These are phyloP conservation scores for Cepaea nemoralis DNA, from an alignment of 1,140 invertebrate species.

Conservation along the genomic window DNA sequence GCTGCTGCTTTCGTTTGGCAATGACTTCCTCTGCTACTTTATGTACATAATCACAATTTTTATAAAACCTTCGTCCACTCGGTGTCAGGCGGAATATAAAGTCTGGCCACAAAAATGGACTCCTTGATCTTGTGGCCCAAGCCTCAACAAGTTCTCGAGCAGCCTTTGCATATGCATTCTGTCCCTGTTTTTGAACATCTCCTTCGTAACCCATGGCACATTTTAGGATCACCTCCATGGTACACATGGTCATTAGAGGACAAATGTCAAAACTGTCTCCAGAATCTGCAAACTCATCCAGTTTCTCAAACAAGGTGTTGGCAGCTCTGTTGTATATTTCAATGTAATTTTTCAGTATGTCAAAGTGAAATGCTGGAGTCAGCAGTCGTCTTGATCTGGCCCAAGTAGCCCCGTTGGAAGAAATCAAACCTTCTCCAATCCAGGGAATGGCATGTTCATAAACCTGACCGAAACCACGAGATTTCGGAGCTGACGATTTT, in stretches of 20 bases:
- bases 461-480: neutral
- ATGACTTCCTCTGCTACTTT: conserved; percentile 54
- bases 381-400: conserved; percentile 83
- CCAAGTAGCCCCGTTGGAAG: conserved; percentile 83
- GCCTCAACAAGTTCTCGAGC: neutral
- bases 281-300: conserved; percentile 33
- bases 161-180: conserved; percentile 16
- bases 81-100: conserved; percentile 48
- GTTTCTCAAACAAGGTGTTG: conserved; percentile 44
- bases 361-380: conserved; percentile 90
- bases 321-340: conserved; percentile 80
- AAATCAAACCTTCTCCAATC: conserved; percentile 51
- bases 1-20: conserved; percentile 39
- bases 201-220: conserved; percentile 55
- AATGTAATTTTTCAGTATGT: conserved; percentile 86
- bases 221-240: conserved; percentile 56
- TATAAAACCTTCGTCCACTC: conserved; percentile 47
- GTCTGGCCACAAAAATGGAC: conserved; percentile 46
- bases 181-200: conserved; percentile 46
- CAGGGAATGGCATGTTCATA: conserved; percentile 39
- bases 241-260: conserved; percentile 46
- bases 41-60: conserved; percentile 49
- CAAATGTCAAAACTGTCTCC: conserved; percentile 49
- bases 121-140: neutral
- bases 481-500: conserved; percentile 49